Percentiles rank a stretch among this genome's conserved stretches.
phyloP scores from a whole-genome alignment of 1,140 invertebrate genomes.

The Trichogramma pretiosum region DNA sequence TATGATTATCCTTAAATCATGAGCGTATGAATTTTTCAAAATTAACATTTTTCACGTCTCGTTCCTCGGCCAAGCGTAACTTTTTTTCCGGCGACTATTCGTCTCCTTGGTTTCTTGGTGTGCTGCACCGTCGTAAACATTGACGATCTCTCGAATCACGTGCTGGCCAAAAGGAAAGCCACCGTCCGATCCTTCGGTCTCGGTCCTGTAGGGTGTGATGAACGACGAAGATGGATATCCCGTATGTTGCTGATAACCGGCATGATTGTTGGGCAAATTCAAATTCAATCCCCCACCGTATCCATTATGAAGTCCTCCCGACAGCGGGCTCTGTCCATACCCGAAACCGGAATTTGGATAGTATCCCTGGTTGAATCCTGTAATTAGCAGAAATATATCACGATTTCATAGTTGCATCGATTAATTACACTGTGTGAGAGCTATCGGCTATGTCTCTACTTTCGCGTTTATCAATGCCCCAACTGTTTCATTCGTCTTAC shows the following conservation, averaged over 20 bases:
- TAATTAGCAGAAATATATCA: neutral
- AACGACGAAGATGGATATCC: too few relatives aligned
- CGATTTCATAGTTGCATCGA: too few relatives aligned
- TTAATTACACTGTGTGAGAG: too few relatives aligned
- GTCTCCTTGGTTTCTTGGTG: conserved; percentile 16
- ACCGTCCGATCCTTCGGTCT: too few relatives aligned
- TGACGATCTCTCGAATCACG: conserved; percentile 37
- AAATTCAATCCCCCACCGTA: too few relatives aligned
- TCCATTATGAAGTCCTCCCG: conserved; percentile 25
- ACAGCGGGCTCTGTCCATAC: conserved; percentile 14
- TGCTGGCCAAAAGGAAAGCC: conserved; percentile 34
- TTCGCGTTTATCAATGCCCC: too few relatives aligned
- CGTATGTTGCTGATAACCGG: too few relatives aligned
- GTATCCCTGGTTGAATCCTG: neutral
- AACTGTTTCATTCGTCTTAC: neutral
- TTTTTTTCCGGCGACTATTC: conserved; percentile 25
- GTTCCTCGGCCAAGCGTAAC: conserved; percentile 31
- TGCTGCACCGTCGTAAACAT: conserved; percentile 33
- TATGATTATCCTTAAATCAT: too few relatives aligned
- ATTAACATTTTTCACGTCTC: conserved; percentile 3
- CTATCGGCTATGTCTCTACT: too few relatives aligned
- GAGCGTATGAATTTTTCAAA: too few relatives aligned
- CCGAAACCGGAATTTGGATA: conserved; percentile 4
- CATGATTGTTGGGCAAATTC: too few relatives aligned
- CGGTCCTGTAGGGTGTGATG: too few relatives aligned